A percentile compares a stretch with the other conserved stretches of the same genome.
These are phyloP conservation scores for Chromoteleia sp. DNA, from an alignment of 2,888 invertebrate genomes.

Conservation along the genomic window DNA sequence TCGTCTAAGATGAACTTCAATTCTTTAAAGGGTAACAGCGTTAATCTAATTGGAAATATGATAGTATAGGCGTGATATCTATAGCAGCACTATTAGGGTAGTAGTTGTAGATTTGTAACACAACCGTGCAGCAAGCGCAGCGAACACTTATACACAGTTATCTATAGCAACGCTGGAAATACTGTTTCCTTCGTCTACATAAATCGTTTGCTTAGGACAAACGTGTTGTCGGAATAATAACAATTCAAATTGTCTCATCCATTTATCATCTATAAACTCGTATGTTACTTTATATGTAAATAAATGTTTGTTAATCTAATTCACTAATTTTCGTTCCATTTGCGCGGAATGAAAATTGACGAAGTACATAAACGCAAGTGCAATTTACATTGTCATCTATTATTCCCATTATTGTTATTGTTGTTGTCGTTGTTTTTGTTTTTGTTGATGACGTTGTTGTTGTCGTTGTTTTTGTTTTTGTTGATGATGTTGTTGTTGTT, in stretches of 20 bases:
- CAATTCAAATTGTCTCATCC: conserved; percentile 44
- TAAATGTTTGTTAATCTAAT: conserved; percentile 8
- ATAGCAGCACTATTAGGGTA: conserved; percentile 14
- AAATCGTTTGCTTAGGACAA: conserved; percentile 46
- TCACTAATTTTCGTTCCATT: conserved; percentile 1
- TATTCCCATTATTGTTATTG: no score
- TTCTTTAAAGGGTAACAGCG: conserved; percentile 33
- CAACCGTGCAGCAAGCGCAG: conserved; percentile 11
- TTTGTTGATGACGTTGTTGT: no score
- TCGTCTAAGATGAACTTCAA: conserved; percentile 8
- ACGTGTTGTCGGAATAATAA: conserved; percentile 31
- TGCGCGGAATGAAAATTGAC: background rate
- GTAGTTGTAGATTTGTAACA: conserved; percentile 37
- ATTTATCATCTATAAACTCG: conserved; percentile 32
- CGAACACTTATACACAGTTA: conserved; percentile 28
- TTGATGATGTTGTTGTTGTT: no score
- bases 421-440: no score
- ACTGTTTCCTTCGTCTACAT: conserved; percentile 54
- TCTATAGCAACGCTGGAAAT: conserved; percentile 28
- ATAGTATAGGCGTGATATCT: conserved; percentile 46
- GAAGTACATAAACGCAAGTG: no score
- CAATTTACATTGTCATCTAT: no score
- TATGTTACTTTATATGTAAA: conserved; percentile 10
- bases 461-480: no score
- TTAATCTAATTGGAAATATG: conserved; percentile 38